Evolutionary conservation across 2,888 invertebrate species (phyloP), one percentile per base, ranked within the genome.

Genomic region (Drosophila merina): DNA sequence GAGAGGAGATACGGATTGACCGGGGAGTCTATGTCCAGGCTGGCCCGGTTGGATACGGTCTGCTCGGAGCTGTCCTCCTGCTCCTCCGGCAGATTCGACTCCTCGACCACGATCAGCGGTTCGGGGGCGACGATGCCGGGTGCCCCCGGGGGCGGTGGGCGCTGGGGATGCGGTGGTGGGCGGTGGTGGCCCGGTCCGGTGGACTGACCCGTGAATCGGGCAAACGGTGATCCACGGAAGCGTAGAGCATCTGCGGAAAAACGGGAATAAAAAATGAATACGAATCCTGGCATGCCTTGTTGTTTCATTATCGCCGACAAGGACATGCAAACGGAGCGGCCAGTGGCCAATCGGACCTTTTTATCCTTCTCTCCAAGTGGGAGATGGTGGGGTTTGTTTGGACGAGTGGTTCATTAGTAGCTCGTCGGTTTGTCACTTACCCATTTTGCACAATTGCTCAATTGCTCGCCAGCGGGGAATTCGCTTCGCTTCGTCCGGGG

Each of bases 31-130:
- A 95, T 95, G 88, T 95, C 96, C 47, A 96, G 92, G 80, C 94
- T 95, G 77, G 93, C 93, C 10, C 93, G 93, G 47, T 93, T 93
- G 2, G 94, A 94, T 25, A 93, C 93, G 10, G 93, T 93, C n/a
- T 93, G 93, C 68, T 89, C 90, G 0, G 90, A 89, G 70, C 88
- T 89, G 26, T 88, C 88, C 90, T 94, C 94, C 78, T 95, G 95
- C 60, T 95, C 94, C 72, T 95, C 95, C 47, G 93, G 94, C 1
- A 93, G 92, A 2, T 94, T 94, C 51, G 95, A 94, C 89, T 96
- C 96, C 90, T 96, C 96, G 26, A 96, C 96, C 54, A 97, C 96
- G 85, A 96, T 96, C 77, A 96, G 93, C 7, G 96, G 96, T 91
- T 96, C 96, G 68, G 94, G 94, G 57, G 93, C 60, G 4, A 56